phyloP scores from a whole-genome alignment of 2,113 vertebrate genomes.

The Falcunculus frontatus region DNA sequence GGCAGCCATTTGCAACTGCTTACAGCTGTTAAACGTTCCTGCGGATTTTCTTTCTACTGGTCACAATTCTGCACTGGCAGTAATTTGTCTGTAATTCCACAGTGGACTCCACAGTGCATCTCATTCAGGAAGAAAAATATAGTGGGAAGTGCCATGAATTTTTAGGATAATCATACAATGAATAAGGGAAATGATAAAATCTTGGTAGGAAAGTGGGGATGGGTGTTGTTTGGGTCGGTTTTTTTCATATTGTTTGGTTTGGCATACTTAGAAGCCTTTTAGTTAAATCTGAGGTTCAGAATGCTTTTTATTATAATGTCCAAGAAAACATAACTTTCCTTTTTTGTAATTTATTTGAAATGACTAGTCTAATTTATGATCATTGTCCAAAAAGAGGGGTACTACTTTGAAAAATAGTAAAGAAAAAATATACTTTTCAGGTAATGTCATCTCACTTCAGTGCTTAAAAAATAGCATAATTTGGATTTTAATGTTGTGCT shows the following conservation, averaged over 20 bases:
- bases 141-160: background rate
- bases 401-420: background rate
- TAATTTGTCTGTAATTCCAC: background rate
- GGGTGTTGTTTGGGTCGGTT: background rate
- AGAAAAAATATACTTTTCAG: background rate
- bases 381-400: background rate
- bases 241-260: background rate
- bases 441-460: background rate
- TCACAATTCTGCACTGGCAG: background rate
- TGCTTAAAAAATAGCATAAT: background rate
- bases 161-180: background rate
- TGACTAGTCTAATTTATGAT: background rate
- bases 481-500: background rate
- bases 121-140: background rate
- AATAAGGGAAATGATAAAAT: background rate
- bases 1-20: background rate
- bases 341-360: background rate
- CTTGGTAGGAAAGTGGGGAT: background rate
- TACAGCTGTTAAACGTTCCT: slow-evolving; percentile 22
- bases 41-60: background rate
- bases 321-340: background rate
- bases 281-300: background rate
- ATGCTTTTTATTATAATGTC: background rate
- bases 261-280: background rate
- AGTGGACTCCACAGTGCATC: background rate